These are phyloP conservation scores for Druon quercuslanigerum DNA, from an alignment of 1,140 invertebrate genomes.

Conservation along the genomic window DNA sequence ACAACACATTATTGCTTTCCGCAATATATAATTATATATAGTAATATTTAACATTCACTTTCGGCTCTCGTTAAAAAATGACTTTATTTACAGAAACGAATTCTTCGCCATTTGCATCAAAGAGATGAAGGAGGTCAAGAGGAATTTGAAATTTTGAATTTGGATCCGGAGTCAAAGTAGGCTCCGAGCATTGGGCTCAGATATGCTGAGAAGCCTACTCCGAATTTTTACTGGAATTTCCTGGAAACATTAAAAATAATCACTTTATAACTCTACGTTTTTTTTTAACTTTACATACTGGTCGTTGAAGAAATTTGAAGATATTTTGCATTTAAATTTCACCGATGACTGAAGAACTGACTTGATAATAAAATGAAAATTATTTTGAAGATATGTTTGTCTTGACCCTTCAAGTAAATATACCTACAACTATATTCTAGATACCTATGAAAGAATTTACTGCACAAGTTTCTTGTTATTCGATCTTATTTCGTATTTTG, in stretches of 20 bases:
- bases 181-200: conserved; percentile 48
- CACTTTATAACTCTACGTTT: background rate
- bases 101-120: background rate
- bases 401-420: conserved; percentile 9
- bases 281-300: no score
- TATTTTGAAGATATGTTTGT: background rate
- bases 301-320: no score
- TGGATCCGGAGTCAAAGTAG: conserved; percentile 5
- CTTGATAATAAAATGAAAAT: background rate
- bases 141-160: background rate
- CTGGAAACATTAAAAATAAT: background rate
- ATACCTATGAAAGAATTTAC: background rate
- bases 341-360: no score
- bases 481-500: background rate
- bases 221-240: conserved; percentile 3
- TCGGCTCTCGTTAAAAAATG: background rate
- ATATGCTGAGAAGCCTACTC: conserved; percentile 40
- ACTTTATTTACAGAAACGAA: conserved; percentile 14
- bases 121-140: background rate
- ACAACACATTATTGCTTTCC: no score
- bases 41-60: no score
- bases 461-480: background rate
- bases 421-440: background rate
- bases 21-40: no score
- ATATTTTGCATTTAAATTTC: no score